Percentiles rank a stretch among this genome's conserved stretches.
phyloP scores from a whole-genome alignment of 1,140 invertebrate genomes.

The Vanessa atalanta region DNA sequence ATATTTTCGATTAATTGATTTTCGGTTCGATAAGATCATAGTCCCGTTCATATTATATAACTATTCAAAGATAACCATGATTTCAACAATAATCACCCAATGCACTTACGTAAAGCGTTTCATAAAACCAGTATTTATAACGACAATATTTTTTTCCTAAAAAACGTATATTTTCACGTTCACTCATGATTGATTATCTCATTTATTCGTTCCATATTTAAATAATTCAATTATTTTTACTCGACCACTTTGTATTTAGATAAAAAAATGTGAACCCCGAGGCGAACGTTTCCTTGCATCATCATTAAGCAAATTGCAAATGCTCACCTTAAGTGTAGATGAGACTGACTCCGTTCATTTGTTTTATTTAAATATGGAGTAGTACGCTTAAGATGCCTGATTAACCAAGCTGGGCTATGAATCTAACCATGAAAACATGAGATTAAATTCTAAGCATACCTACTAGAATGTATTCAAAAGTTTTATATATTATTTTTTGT shows the following conservation, averaged over 20 bases:
- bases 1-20: too few species aligned
- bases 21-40: too few species aligned
- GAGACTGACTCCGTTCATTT: constrained; percentile 28
- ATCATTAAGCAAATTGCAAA: constrained; percentile 37
- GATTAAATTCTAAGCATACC: too few species aligned
- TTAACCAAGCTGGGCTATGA: not conserved
- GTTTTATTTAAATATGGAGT: constrained; percentile 29
- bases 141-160: constrained; percentile 3
- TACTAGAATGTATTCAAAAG: too few species aligned
- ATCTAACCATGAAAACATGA: not conserved
- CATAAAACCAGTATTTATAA: not conserved
- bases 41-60: too few species aligned
- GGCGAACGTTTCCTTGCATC: constrained; percentile 32
- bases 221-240: constrained; percentile 30
- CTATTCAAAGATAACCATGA: too few species aligned
- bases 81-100: too few species aligned
- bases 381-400: constrained; percentile 21
- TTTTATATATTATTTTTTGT: too few species aligned
- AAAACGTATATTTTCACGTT: not conserved
- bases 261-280: constrained; percentile 26
- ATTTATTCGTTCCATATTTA: constrained; percentile 8
- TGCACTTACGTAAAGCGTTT: not conserved
- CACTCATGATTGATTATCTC: constrained; percentile 12
- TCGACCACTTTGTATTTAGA: constrained; percentile 23
- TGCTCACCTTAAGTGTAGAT: constrained; percentile 35